A percentile compares a stretch with the other conserved stretches of the same genome.
phyloP scores from a whole-genome alignment of 2,888 invertebrate genomes.

The Eristalinus sepulchralis region DNA sequence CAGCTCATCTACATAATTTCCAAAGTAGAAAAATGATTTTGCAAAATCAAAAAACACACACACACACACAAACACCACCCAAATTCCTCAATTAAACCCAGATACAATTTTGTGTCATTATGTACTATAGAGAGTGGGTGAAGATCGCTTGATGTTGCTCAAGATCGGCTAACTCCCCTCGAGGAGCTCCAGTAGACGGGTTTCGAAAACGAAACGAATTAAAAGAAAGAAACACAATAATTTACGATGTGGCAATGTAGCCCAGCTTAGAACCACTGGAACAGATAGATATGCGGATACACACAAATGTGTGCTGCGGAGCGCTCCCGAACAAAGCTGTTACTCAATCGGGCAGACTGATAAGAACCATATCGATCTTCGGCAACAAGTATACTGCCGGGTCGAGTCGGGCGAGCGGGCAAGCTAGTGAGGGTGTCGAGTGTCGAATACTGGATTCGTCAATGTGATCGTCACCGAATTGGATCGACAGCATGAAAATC shows the following conservation, averaged over 20 bases:
- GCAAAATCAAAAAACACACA: not conserved
- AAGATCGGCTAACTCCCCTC: not conserved
- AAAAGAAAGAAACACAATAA: not conserved
- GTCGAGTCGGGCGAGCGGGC: not conserved
- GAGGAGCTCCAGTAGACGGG: no score
- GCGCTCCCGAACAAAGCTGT: constrained; percentile 42
- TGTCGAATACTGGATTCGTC: constrained; percentile 3
- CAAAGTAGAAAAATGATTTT: constrained; percentile 31
- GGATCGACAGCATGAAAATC: constrained; percentile 26
- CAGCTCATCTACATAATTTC: constrained; percentile 16
- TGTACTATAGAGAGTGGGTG: not conserved
- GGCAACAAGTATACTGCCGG: constrained; percentile 36
- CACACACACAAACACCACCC: not conserved
- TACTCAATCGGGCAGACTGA: constrained; percentile 55
- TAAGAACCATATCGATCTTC: constrained; percentile 55
- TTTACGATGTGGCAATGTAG: constrained; percentile 3
- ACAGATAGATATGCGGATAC: not conserved
- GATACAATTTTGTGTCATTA: constrained; percentile 17
- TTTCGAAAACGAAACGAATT: not conserved
- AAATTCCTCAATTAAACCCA: constrained; percentile 11
- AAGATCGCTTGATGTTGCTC: not conserved
- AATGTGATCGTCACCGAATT: constrained; percentile 50
- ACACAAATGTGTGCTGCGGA: not conserved
- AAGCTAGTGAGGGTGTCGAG: not conserved
- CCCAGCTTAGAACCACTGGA: constrained; percentile 8